Evolutionary conservation across 2,797 vertebrate species (phyloP).

Genomic region (Tangara arthus): DNA sequence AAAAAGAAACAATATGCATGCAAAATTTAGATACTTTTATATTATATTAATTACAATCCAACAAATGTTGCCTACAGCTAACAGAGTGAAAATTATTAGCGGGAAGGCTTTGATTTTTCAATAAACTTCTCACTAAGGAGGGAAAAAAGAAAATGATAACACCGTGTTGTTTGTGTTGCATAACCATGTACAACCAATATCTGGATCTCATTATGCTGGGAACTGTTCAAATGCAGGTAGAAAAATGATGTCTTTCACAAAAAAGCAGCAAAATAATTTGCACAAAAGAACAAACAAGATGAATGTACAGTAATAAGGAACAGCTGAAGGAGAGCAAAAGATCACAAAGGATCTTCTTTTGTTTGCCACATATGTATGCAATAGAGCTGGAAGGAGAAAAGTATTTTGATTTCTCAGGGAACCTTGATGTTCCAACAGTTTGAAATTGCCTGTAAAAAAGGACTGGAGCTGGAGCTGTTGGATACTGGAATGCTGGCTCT

Average conservation of each 20-base stretch:
- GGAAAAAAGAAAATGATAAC: conserved; percentile 8
- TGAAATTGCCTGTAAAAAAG: conserved; percentile 16
- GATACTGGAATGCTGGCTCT: neutral
- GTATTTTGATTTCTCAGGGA: conserved; percentile 20
- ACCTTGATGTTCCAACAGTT: neutral
- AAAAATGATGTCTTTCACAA: neutral
- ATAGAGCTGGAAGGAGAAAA: conserved; percentile 16
- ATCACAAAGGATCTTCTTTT: conserved; percentile 12
- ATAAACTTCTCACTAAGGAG: neutral
- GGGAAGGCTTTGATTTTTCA: conserved; percentile 50
- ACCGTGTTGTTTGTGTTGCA: neutral
- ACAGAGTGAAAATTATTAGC: conserved; percentile 7
- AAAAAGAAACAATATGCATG: conserved; percentile 36
- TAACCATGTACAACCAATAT: neutral
- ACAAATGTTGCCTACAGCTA: conserved; percentile 57
- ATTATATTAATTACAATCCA: conserved; percentile 54
- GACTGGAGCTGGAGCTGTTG: neutral
- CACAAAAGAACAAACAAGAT: neutral
- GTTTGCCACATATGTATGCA: conserved; percentile 20
- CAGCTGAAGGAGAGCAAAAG: conserved; percentile 5
- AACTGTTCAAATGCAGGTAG: conserved; percentile 7
- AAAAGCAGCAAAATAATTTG: neutral
- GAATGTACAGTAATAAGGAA: neutral
- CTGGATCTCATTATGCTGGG: neutral
- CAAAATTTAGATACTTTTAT: conserved; percentile 34